Conservation (phyloP, 1,140 invertebrate species). For the Bombus cullumanus region DNA sequence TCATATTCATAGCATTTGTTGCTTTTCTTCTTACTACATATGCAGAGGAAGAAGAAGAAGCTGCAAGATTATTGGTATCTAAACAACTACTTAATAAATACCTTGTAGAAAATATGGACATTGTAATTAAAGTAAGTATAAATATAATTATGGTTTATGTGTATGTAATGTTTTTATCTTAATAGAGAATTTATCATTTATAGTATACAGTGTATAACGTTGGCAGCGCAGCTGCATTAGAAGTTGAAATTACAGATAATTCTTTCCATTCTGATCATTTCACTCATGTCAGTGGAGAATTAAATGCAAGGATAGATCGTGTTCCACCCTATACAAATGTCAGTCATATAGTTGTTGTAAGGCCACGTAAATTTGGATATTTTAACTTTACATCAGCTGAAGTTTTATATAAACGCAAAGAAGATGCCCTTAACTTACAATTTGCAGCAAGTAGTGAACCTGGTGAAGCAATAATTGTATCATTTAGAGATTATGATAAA, state of each 20-base stretch:
- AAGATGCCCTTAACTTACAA: slow-evolving; percentile 90
- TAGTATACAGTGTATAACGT: slow-evolving; percentile 93
- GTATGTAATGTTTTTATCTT: slow-evolving; percentile 20
- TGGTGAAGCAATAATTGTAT: slow-evolving; percentile 97
- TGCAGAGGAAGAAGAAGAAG: slow-evolving; percentile 87
- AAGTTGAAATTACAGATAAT: slow-evolving; percentile 94
- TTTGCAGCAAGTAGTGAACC: slow-evolving; percentile 96
- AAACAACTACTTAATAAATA: slow-evolving; percentile 98
- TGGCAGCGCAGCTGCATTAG: slow-evolving; percentile 92
- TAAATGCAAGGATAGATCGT: slow-evolving; percentile 92
- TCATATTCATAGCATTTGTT: slow-evolving; percentile 72
- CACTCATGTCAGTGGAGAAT: slow-evolving; percentile 92
- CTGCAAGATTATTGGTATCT: slow-evolving; percentile 90
- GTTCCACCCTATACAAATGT: slow-evolving; percentile 96
- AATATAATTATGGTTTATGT: slow-evolving; percentile 17
- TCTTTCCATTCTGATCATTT: slow-evolving; percentile 96
- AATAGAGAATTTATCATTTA: slow-evolving; percentile 58
- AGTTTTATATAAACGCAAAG: slow-evolving; percentile 93
- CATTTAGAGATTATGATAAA: slow-evolving; percentile 97
- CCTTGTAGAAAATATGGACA: slow-evolving; percentile 98
- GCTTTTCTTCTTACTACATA: slow-evolving; percentile 77
- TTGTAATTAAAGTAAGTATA: slow-evolving; percentile 91
- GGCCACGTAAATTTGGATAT: slow-evolving; percentile 94
- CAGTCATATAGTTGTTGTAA: slow-evolving; percentile 95
- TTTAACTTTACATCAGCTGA: slow-evolving; percentile 99